Evolutionary conservation across 2,888 invertebrate species (phyloP).

Genomic region (Panzeria rudis): DNA sequence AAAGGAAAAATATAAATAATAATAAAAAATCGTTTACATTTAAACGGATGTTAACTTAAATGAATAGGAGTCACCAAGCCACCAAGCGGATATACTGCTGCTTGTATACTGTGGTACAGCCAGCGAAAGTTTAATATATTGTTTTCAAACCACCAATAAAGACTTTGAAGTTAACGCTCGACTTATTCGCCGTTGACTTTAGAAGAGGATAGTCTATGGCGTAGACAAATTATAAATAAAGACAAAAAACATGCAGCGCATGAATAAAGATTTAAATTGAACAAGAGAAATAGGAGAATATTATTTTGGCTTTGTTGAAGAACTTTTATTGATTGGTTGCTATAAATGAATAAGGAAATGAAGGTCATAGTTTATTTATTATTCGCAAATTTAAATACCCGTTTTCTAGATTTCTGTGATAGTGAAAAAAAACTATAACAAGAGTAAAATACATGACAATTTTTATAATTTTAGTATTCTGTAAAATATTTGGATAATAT

Average conservation of each 20-base stretch:
- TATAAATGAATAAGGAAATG: no score
- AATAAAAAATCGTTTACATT: constrained; percentile 42
- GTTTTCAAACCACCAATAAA: no score
- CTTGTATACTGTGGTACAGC: neutral
- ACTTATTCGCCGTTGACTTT: constrained; percentile 21
- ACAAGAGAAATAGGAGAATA: neutral
- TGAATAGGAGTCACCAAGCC: constrained; percentile 60
- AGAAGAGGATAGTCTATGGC: neutral
- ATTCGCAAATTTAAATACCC: no score
- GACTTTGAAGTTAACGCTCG: constrained; percentile 54
- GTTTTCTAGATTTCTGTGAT: no score
- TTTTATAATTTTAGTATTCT: no score
- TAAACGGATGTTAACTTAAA: constrained; percentile 64
- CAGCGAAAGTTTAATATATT: constrained; percentile 23
- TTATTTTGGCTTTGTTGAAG: neutral
- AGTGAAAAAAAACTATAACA: no score
- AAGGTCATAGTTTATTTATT: no score
- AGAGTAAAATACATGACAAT: no score
- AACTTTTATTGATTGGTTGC: neutral
- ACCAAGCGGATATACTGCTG: constrained; percentile 36
- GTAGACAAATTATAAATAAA: constrained; percentile 34
- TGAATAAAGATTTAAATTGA: constrained; percentile 33
- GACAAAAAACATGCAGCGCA: neutral
- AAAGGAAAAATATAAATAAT: constrained; percentile 8
- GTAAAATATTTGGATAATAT: no score